Evolutionary conservation across 2,797 vertebrate species (phyloP), one percentile per base, ranked within the genome.

Genomic region (Otolemur crassicaudatus): DNA sequence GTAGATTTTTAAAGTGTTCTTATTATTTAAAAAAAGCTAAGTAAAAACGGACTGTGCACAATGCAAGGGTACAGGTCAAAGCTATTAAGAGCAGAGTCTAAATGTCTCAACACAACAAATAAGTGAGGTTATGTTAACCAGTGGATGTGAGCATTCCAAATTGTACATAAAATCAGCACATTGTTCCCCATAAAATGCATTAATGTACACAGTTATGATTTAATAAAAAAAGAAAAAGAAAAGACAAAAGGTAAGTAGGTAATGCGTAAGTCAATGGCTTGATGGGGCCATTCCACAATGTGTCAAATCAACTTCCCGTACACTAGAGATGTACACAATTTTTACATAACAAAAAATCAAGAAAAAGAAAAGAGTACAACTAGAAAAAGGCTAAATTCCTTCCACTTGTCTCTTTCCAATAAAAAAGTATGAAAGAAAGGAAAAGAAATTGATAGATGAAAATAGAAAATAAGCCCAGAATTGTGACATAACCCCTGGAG

Each of bases 401-500:
- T 46, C 22, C 46, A n/a, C 29, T 22, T 79, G 56, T 53, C 5
- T 22, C 27, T 65, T 72, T 67, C 6, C 6, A 56, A 17, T 65
- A 40, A 49, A 40, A 9, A 5, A 5, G 16, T 53, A 53, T 16
- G 16, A 53, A 53, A 20, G 20, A 31, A 53, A 27, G 19, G 19
- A 43, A n/a, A 56, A 27, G 27, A 14, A 19, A 73, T 20, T 27
- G 53, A 67, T 56, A 22, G 5, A 3, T 43, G 49, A 73, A 79
- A 76, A n/a, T 23, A n/a, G 23, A 70, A 90, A 67, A 29, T 20
- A 9, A 40, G 40, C 29, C n/a, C 4, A 7, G 31, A 12, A 49
- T 56, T 65, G 2, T 0, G 1, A 9, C 46, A 5, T 3, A 14
- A 27, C 63, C n/a, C 14, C 34, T 1, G 3, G 25, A 80, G 34